These are phyloP conservation scores for Motacilla tschutschensis DNA, from an alignment of 2,113 vertebrate species.

Conservation along the genomic window DNA sequence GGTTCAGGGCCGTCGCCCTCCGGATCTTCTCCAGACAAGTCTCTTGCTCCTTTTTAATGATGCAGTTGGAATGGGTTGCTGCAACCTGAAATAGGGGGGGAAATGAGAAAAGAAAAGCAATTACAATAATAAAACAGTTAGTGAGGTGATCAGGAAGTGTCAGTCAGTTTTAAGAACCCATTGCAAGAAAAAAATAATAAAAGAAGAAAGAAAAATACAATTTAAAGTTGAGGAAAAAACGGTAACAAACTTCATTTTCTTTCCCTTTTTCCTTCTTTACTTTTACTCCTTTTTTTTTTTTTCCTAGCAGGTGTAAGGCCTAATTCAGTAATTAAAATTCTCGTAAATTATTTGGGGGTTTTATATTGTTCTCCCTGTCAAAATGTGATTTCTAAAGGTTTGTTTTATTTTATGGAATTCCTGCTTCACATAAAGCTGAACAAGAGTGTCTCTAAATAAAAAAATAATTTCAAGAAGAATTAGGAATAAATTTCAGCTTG, in stretches of 20 bases:
- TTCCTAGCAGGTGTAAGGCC: not conserved
- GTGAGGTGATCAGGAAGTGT: not conserved
- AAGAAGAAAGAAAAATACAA: not conserved
- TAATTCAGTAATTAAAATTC: not conserved
- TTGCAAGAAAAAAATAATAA: not conserved
- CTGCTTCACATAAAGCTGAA: not conserved
- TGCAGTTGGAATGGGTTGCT: constrained; percentile 74
- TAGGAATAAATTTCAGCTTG: not conserved
- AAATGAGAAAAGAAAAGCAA: not conserved
- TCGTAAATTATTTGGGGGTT: fast-evolving
- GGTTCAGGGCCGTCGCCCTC: constrained; percentile 55
- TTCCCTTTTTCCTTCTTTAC: fast-evolving
- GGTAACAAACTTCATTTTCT: fast-evolving
- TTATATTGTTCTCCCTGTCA: not conserved
- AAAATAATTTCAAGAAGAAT: not conserved
- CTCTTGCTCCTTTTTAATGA: constrained; percentile 78
- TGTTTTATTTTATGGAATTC: not conserved
- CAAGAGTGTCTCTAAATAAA: not conserved
- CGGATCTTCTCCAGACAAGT: constrained; percentile 75
- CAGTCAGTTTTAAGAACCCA: not conserved
- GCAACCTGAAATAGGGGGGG: constrained; percentile 13
- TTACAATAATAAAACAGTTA: not conserved
- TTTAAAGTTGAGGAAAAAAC: not conserved
- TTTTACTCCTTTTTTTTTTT: not conserved
- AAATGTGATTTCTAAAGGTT: not conserved